Evolutionary conservation across 2,888 invertebrate species (phyloP).

Genomic region (Drosophila lutescens): DNA sequence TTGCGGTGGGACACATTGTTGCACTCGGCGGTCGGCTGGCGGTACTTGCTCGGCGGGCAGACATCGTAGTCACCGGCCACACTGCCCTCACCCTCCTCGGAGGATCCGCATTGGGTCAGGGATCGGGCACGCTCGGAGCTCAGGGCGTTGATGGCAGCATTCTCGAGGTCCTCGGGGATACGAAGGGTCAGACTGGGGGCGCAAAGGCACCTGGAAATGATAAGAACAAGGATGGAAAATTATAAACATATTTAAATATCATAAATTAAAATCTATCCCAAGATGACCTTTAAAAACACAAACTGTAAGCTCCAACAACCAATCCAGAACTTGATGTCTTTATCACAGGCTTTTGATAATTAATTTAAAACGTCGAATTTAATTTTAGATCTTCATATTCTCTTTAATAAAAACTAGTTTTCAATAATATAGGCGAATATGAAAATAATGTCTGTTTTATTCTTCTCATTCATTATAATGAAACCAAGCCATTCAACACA

Average conservation of each 20-base stretch:
- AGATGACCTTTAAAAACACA: not conserved
- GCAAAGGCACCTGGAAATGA: slow-evolving; percentile 73
- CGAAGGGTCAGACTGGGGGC: slow-evolving; percentile 68
- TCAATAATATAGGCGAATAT: not conserved
- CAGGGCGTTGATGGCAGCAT: slow-evolving; percentile 73
- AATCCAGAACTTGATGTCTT: not conserved
- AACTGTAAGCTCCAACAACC: not conserved
- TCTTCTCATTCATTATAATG: not conserved
- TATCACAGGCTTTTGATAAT: not conserved
- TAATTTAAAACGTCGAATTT: not conserved
- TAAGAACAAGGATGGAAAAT: not conserved
- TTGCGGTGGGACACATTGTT: slow-evolving; percentile 94
- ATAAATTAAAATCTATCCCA: not conserved
- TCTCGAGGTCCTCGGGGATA: slow-evolving; percentile 81
- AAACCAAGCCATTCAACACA: not conserved
- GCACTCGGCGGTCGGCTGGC: slow-evolving; percentile 92
- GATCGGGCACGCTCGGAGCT: slow-evolving; percentile 76
- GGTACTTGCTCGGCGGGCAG: slow-evolving; percentile 93
- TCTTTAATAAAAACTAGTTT: not conserved
- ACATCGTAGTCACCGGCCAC: slow-evolving; percentile 73
- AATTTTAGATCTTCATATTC: not conserved
- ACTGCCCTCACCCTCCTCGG: slow-evolving; percentile 38
- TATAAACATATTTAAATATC: not conserved
- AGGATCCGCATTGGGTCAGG: slow-evolving; percentile 62
- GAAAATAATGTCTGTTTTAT: not conserved